Evolutionary conservation across 2,888 invertebrate species (phyloP).

Genomic region (Eupithecia dodoneata): DNA sequence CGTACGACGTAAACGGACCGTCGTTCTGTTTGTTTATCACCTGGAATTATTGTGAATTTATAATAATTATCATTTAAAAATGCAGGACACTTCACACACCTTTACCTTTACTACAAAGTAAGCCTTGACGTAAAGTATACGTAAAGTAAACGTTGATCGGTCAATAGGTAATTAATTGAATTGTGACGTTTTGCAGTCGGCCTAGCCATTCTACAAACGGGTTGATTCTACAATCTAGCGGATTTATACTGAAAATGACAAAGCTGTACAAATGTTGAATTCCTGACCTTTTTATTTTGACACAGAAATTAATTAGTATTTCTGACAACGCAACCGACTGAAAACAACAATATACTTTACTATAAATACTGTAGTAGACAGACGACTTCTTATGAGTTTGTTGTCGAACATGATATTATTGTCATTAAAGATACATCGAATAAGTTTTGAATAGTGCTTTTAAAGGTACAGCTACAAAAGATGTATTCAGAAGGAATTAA

Average conservation of each 20-base stretch:
- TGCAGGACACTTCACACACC: background rate
- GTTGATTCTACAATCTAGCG: too few relatives aligned
- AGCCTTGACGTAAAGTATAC: background rate
- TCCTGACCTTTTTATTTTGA: background rate
- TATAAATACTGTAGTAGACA: too few relatives aligned
- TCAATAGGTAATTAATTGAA: too few relatives aligned
- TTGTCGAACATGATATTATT: too few relatives aligned
- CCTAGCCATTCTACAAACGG: too few relatives aligned
- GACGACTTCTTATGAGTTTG: too few relatives aligned
- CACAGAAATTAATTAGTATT: background rate
- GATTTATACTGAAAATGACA: background rate
- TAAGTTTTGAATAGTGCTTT: too few relatives aligned
- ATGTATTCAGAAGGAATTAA: too few relatives aligned
- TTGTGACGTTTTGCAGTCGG: too few relatives aligned
- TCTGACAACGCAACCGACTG: background rate
- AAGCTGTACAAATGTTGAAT: background rate
- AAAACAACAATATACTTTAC: background rate
- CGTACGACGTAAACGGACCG: slow-evolving; percentile 91
- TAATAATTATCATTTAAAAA: background rate
- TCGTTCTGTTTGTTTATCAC: slow-evolving; percentile 96
- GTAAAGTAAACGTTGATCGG: too few relatives aligned
- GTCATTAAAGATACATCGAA: too few relatives aligned
- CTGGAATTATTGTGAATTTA: slow-evolving; percentile 60
- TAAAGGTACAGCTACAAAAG: too few relatives aligned
- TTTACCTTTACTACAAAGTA: background rate